Base-by-base conservation (phyloP, 2,113 vertebrate species). In the Lota lota region DNA sequence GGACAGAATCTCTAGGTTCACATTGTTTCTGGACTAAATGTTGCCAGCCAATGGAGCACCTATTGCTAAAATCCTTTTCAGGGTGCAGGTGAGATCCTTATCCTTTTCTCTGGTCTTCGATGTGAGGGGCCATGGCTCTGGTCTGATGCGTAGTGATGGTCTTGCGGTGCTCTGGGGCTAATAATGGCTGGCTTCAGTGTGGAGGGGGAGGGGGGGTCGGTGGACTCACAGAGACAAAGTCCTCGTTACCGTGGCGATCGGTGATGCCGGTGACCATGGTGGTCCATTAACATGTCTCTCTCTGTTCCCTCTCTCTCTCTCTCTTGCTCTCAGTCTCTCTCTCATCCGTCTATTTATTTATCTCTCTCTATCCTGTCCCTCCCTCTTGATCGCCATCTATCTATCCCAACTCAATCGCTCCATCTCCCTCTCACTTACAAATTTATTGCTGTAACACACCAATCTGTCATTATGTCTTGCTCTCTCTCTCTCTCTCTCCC, bases 261-360 rank as follows among this genome's bases (percentile, higher is more conserved):
- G 33, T 47, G 8, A 33, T 6, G 33, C 40, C 19, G 16, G 33
- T 47, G 33, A 16, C 40, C 17, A 33, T 24, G 10, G n/a, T 12
- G 61, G 61, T 40, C 61, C 33, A 63, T 63, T 63, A 63, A 40
- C 61, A 40, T 2, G 18, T 70, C 12, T 22, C 19, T 74, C 56
- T 68, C 16, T 50, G 22, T n/a, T 70, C 12, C 20, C 22, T 57
- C 19, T 74, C 24, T 68, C 16, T 50, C 21, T 1, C 61, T 53
- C 20, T 2, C 19, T 15, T 33, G 28, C n/a, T 33, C 53, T n/a
- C 16, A 33, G 28, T 7, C 53, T 56, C 53, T 53, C 51, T 7
- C 1, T 56, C 51, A 2, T 17, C 12, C 17, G 5, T 63, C 53
- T 22, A 15, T 59, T 59, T 21, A 33, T 28, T 64, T 54, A 24